Percentiles rank a stretch among this genome's conserved stretches.
Conservation (phyloP, 2,113 vertebrate species). For the chimpanzee (Pan troglodytes) region DNA sequence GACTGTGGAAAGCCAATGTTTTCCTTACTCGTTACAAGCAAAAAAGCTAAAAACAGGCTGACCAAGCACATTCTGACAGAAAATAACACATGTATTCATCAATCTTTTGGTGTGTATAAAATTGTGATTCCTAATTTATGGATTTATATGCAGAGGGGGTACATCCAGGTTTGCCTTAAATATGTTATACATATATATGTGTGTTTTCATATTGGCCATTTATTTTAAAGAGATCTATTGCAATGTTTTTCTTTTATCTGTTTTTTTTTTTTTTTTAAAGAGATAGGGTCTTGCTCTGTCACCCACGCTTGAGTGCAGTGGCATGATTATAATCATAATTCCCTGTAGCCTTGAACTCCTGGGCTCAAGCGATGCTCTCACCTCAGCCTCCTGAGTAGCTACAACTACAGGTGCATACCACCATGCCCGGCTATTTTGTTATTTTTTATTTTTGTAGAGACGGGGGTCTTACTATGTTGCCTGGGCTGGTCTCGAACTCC, state of each 20-base stretch:
- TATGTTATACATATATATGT: background rate
- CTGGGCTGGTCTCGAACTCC: no score
- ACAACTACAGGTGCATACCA: no score
- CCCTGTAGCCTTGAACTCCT: no score
- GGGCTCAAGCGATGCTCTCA: no score
- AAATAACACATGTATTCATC: constrained; percentile 66
- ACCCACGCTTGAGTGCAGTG: no score
- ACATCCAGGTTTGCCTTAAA: background rate
- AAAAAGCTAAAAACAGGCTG: constrained; percentile 71
- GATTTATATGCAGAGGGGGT: constrained; percentile 4
- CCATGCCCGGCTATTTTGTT: no score
- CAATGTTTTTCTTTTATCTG: background rate
- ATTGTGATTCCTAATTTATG: constrained; percentile 36
- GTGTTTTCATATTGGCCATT: background rate
- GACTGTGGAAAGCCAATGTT: constrained; percentile 67
- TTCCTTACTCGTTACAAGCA: constrained; percentile 69
- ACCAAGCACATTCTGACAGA: constrained; percentile 61
- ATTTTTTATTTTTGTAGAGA: no score
- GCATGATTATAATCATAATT: no score
- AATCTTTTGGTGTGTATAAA: constrained; percentile 15
- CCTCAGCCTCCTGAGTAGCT: no score
- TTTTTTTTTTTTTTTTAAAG: no score
- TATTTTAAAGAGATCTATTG: constrained; percentile 28
- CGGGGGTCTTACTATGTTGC: no score
- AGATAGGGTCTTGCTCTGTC: no score